A percentile compares a stretch with the other conserved stretches of the same genome.
Conservation (phyloP, 92 coral and sea anemone genomes). For the Meandrina meandrites region DNA sequence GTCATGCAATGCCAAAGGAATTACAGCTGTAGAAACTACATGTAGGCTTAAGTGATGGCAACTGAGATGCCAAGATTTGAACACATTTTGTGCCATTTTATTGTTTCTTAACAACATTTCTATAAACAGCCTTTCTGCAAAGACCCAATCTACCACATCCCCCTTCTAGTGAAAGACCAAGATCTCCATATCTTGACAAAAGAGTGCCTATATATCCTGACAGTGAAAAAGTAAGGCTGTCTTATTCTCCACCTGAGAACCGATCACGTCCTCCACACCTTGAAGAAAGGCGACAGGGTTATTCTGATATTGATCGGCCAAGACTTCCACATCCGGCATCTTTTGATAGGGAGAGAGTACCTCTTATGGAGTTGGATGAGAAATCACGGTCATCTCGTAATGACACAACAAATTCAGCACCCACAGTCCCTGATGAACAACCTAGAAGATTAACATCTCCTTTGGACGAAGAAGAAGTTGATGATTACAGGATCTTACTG, state of each 20-base stretch:
- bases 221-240: conserved; percentile 6
- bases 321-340: conserved; percentile 15
- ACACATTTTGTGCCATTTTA: neutral
- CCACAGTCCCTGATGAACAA: conserved; percentile 4
- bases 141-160: conserved; percentile 37
- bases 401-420: neutral
- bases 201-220: neutral
- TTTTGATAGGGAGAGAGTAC: conserved; percentile 9
- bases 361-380: conserved; percentile 31
- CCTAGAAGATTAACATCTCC: conserved; percentile 43
- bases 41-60: too few relatives aligned
- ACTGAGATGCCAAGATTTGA: too few relatives aligned
- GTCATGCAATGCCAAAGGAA: too few relatives aligned
- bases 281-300: conserved; percentile 28
- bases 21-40: too few relatives aligned
- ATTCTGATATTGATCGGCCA: conserved; percentile 15
- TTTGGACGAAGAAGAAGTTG: conserved; percentile 47
- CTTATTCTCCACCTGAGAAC: neutral
- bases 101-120: neutral
- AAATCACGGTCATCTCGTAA: neutral
- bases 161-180: neutral
- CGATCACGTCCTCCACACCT: conserved; percentile 1
- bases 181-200: conserved; percentile 11
- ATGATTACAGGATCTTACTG: conserved; percentile 85
- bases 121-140: conserved; percentile 7